Base-by-base conservation (phyloP, 2,113 vertebrate genomes). In the Mastomys natalensis region DNA sequence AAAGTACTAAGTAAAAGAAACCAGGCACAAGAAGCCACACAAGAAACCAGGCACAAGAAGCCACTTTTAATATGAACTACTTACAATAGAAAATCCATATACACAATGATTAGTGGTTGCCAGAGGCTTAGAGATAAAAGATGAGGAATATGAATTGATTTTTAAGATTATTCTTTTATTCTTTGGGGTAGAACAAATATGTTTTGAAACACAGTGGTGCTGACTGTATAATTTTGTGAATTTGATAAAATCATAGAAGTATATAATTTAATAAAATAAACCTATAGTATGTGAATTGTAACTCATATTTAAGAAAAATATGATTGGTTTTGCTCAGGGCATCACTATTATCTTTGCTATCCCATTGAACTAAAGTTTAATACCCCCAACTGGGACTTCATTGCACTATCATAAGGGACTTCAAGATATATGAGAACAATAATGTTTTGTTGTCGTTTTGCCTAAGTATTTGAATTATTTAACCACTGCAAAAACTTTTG, bases 1-100 rank as follows among this genome's bases (percentile, higher is more conserved):
- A 94, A 90, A 77, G 76, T 48, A 29, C 55, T 45, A 62, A 70
- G 19, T 82, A 74, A 76, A 85, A 62, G 58, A 94, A 55, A 2
- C 10, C 62, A 66, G 58, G 81, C 31, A 76, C 8, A 76, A 85
- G 24, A 77, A 16, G 34, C 19, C 55, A 48, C 37, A 19, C 22
- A 51, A 13, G 60, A 9, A 85, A 43, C 45, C 26, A 66, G 58
- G 81, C 31, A 76, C 8, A 76, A 85, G 24, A 77, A 16, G 34
- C 19, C 55, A 48, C 37, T 81, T 80, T n/a, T 86, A 24, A 51
- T n/a, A 86, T 21, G n/a, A 76, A 77, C 80, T 89, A 26, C 62
- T 34, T 22, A 87, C 24, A 81, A 91, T 70, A 74, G 55, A 60
- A 94, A 94, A 89, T 89, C 13, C 34, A 96, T n/a, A 89, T 64